Evolutionary conservation across 2,797 vertebrate species (phyloP).

Genomic region (Xiphorhynchus erythropygius): DNA sequence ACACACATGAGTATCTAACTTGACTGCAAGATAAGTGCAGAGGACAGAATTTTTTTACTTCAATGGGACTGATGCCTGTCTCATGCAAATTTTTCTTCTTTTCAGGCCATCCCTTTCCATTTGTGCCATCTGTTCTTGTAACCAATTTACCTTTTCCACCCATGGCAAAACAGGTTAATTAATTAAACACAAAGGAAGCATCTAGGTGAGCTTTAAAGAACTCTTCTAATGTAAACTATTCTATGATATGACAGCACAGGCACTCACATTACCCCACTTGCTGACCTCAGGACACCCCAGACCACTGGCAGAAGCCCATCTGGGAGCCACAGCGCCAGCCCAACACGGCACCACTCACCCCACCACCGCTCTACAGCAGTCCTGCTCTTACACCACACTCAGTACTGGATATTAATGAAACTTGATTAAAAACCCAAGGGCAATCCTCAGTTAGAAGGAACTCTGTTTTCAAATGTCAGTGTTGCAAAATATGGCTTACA

Average conservation of each 20-base stretch:
- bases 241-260: not conserved
- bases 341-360: accelerated
- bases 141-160: not conserved
- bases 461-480: not conserved
- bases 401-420: not conserved
- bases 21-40: not conserved
- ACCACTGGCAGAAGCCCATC: not conserved
- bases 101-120: not conserved
- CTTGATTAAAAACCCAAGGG: not conserved
- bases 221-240: accelerated
- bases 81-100: not conserved
- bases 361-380: not conserved
- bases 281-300: not conserved
- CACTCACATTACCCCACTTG: not conserved
- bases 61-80: not conserved
- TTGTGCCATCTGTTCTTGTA: not conserved
- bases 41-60: not conserved
- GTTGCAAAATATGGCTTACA: not conserved
- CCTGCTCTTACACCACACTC: not conserved
- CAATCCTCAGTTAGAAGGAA: not conserved
- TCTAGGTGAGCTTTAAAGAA: not conserved
- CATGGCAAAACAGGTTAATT: not conserved
- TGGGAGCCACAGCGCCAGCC: not conserved
- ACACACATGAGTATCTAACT: not conserved
- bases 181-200: not conserved